phyloP scores from a whole-genome alignment of 2,113 vertebrate species.

The Pimephales promelas region DNA sequence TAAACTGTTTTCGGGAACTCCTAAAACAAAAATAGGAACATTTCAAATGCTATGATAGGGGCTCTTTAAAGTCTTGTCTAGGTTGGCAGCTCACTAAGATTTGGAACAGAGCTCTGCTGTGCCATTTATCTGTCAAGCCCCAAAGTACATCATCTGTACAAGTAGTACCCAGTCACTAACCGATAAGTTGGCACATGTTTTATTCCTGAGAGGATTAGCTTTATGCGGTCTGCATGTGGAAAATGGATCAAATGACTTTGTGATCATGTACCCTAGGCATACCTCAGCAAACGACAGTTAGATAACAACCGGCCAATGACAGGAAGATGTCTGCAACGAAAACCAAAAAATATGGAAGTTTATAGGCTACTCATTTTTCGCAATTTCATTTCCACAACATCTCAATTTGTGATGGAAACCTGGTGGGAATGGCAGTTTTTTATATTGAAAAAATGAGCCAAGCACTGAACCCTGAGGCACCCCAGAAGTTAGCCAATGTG shows the following conservation, averaged over 20 bases:
- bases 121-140: conserved; percentile 1
- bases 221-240: conserved; percentile 39
- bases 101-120: background rate
- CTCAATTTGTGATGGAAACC: background rate
- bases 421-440: background rate
- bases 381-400: background rate
- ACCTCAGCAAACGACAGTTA: conserved; percentile 42
- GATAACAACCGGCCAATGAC: conserved; percentile 37
- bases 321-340: background rate
- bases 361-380: background rate
- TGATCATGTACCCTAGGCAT: conserved; percentile 35
- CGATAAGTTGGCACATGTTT: conserved; percentile 17
- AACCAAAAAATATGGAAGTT: too few relatives aligned
- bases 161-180: background rate
- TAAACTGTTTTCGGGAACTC: too few relatives aligned
- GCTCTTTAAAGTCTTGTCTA: too few relatives aligned
- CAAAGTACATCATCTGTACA: background rate
- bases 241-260: conserved; percentile 34
- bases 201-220: conserved; percentile 52
- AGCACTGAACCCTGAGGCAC: background rate
- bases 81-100: background rate
- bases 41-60: too few relatives aligned
- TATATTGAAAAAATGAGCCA: background rate
- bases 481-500: background rate
- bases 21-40: too few relatives aligned